Base-by-base conservation (phyloP, 2,888 invertebrate species). In the Machimus rusticus region DNA sequence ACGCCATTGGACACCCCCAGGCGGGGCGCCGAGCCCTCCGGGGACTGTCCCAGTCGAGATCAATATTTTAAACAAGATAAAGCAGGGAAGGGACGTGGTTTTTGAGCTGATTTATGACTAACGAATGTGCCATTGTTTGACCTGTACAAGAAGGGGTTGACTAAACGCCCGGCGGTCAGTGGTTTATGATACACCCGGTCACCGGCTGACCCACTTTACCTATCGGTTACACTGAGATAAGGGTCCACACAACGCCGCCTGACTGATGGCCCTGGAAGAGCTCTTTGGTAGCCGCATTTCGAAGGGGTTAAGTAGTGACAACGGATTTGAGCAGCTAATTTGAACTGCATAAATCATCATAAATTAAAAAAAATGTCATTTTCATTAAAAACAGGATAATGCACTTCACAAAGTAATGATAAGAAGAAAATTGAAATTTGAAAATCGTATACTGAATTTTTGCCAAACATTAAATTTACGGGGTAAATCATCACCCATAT, bases 1-100 rank as follows among this genome's bases (percentile, higher is more conserved):
- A n/a, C 37, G 16, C 23, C 12, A 28, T 16, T 14, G 78, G 39
- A 76, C 76, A 46, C 16, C 28, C 46, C 55, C 55, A 31, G 34
- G 8, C 55, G 31, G n/a, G 0, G 6, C 19, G 39, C 66, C 14
- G 37, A 37, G 76, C 34, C 39, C 37, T 76, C 76, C 34, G 57
- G 82, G 66, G 81, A 81, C 19, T 28, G 37, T 37, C 57, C 82
- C 31, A 66, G 19, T 31, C 79, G 46, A 66, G 46, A 85, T 85
- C 85, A 85, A 85, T 85, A 85, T 85, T 85, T 85, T 43, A 74
- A 46, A 46, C 85, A 43, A 85, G 85, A 85, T 85, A 85, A 85
- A n/a, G 74, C 46, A 46, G 85, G 74, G 43, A 43, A 74, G 85
- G 74, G 74, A 23, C 34, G 74, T 85, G 85, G 74, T 43, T 85